Evolutionary conservation across 2,888 invertebrate species (phyloP).

Genomic region (Nomada flava): DNA sequence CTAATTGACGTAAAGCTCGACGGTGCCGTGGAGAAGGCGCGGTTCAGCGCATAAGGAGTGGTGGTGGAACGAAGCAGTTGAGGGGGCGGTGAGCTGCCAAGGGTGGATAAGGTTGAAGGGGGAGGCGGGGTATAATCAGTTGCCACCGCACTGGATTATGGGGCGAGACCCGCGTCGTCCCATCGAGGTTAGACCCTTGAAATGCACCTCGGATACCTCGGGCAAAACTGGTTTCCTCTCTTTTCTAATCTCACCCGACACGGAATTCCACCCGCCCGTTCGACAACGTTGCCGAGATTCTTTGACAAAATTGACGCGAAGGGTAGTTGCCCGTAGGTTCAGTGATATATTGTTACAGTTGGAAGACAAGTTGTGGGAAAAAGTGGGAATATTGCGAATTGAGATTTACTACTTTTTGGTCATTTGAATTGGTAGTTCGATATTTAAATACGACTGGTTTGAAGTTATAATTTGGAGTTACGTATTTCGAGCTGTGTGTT

Average conservation of each 20-base stretch:
- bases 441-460: too few species aligned
- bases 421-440: too few species aligned
- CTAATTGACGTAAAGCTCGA: constrained; percentile 85
- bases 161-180: constrained; percentile 77
- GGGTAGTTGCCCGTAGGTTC: background rate
- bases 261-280: constrained; percentile 39
- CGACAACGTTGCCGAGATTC: constrained; percentile 14
- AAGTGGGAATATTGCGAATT: too few species aligned
- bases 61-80: constrained; percentile 53
- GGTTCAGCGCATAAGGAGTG: constrained; percentile 70
- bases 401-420: too few species aligned
- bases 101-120: constrained; percentile 79
- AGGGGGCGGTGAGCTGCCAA: constrained; percentile 55
- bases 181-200: constrained; percentile 78
- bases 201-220: constrained; percentile 76
- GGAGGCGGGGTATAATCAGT: constrained; percentile 82
- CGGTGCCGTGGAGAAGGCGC: constrained; percentile 72
- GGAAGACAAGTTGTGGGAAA: background rate
- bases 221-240: constrained; percentile 67
- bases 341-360: background rate
- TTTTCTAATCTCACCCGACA: constrained; percentile 54
- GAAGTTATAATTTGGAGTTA: too few species aligned
- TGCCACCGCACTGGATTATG: constrained; percentile 84
- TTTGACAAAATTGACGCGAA: constrained; percentile 8
- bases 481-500: too few species aligned